Evolutionary conservation across 2,113 vertebrate species (phyloP).

Genomic region (Callipepla squamata): DNA sequence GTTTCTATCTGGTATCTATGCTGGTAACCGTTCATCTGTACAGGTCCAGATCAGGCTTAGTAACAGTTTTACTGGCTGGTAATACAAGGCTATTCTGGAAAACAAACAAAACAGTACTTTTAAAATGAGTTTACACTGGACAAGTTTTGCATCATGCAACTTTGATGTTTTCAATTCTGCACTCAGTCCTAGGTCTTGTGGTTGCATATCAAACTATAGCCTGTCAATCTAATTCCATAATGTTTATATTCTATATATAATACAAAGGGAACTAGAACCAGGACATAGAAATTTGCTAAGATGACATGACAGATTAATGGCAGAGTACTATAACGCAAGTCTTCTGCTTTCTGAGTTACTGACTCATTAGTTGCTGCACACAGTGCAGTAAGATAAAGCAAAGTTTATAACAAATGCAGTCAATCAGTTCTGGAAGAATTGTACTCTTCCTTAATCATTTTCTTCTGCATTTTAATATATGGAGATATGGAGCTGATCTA

Average conservation of each 20-base stretch:
- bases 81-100: neutral
- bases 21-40: neutral
- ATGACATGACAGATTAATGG: neutral
- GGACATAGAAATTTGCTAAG: neutral
- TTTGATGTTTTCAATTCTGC: neutral
- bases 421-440: neutral
- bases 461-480: neutral
- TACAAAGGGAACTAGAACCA: neutral
- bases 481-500: neutral
- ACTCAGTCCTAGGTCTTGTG: neutral
- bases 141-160: neutral
- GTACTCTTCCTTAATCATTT: neutral
- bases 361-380: neutral
- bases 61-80: neutral
- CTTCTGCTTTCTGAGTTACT: neutral
- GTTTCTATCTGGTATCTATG: neutral
- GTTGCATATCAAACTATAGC: neutral
- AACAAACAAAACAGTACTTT: neutral
- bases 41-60: neutral
- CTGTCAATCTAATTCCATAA: neutral
- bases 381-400: neutral
- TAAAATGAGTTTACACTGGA: neutral
- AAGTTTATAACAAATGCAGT: neutral
- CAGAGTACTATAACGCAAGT: neutral
- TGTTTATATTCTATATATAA: neutral